phyloP scores from a whole-genome alignment of 2,888 invertebrate species.

The Boloria selene region DNA sequence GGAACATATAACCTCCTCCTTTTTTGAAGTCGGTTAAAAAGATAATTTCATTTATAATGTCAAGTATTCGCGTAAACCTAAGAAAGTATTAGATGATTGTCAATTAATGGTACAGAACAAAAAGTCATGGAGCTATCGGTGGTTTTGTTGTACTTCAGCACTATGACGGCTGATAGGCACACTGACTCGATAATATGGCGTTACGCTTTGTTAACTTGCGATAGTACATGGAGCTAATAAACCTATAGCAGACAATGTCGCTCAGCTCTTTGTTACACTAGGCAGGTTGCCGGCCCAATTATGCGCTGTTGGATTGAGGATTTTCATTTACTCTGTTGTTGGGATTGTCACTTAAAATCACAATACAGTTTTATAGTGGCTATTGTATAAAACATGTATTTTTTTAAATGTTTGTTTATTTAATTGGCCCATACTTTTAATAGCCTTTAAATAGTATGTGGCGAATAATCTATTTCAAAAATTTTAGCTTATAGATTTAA shows the following conservation, averaged over 20 bases:
- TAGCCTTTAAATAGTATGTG: too few relatives aligned
- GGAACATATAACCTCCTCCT: too few relatives aligned
- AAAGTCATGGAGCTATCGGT: constrained; percentile 39
- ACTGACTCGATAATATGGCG: constrained; percentile 55
- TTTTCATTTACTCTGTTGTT: constrained; percentile 58
- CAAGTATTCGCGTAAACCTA: too few relatives aligned
- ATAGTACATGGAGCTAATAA: constrained; percentile 63
- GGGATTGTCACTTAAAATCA: constrained; percentile 33
- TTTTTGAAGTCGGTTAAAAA: too few relatives aligned
- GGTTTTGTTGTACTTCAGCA: constrained; percentile 40
- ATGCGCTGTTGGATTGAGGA: constrained; percentile 60
- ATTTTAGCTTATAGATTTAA: too few relatives aligned
- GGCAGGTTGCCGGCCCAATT: constrained; percentile 61
- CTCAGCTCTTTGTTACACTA: constrained; percentile 52
- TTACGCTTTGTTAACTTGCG: constrained; percentile 59
- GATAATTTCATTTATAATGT: too few relatives aligned
- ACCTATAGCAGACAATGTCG: constrained; percentile 60
- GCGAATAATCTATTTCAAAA: too few relatives aligned
- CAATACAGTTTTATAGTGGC: constrained; percentile 29
- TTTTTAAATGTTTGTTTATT: constrained; percentile 16
- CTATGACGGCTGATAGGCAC: constrained; percentile 47
- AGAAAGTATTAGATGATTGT: too few relatives aligned
- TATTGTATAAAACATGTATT: constrained; percentile 18
- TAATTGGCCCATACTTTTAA: constrained; percentile 1
- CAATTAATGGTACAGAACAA: constrained; percentile 56